Base-by-base conservation (phyloP, 2,113 vertebrate genomes). In the Orthonyx spaldingii region DNA sequence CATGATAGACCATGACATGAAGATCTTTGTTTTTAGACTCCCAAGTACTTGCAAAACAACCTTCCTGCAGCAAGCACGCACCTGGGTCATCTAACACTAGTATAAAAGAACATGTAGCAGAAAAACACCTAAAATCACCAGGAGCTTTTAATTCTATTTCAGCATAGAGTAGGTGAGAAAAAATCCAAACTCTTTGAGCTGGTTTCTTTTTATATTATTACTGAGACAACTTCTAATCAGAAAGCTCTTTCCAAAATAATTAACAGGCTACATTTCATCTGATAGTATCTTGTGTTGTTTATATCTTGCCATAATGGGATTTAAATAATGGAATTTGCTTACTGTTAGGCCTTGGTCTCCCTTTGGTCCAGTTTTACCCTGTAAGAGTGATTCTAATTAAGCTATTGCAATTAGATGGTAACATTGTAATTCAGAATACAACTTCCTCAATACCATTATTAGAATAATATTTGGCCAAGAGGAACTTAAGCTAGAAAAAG, bases 321-420 rank as follows among this genome's bases (percentile, higher is more conserved):
- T 93, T 68, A 74, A 92, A 80, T 64, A 87, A 80, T 42, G 37
- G 47, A 81, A 87, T 92, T 95, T 71, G 95, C 98, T 98, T 97
- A 99, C 98, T 44, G 98, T 99, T 84, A 99, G 98, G 52, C 99
- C 98, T 95, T 97, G 95, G 33, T 99, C 98, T 92, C 99, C 99
- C 65, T 99, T 99, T 64, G 71, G 35, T 98, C 99, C 99, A 49
- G 95, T 88, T 97, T 87, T 98, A 68, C 98, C 98, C 98, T 99
- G 96, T 87, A 94, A 96, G 66, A 89, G 63, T 33, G 74, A 95
- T 85, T 39, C 72, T 87, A 53, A 87, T 95, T 91, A 95, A 85
- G 64, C 20, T 46, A 57, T 69, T 86, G 64, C 59, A 79, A 57
- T 88, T 85, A 66, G 28, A 66, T 46, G 66, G 30, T 78, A 93